phyloP scores from a whole-genome alignment of 2,888 invertebrate genomes.

The Steromphala cineraria region DNA sequence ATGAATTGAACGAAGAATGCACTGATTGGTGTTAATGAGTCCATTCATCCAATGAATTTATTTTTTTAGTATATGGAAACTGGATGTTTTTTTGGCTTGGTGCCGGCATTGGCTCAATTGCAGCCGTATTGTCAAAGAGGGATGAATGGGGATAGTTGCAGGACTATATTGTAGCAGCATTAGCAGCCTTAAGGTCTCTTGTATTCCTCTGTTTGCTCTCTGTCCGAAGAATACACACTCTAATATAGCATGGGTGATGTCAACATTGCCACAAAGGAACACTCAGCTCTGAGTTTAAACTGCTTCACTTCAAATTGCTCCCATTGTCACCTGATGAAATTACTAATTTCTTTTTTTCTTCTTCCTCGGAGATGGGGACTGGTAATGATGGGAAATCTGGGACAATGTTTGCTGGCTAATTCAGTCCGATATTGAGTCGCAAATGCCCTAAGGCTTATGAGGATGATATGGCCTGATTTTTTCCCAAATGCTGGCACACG shows the following conservation, averaged over 20 bases:
- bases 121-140: background rate
- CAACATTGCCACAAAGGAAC: background rate
- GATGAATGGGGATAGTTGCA: background rate
- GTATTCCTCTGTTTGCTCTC: background rate
- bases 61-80: background rate
- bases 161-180: background rate
- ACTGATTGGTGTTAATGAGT: background rate
- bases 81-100: background rate
- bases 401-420: background rate
- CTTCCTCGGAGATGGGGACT: background rate
- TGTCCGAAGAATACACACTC: background rate
- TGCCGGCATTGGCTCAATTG: background rate
- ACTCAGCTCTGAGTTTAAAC: background rate
- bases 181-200: background rate
- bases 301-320: background rate
- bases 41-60: background rate
- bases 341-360: constrained; percentile 5
- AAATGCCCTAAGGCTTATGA: background rate
- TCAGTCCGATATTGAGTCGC: background rate
- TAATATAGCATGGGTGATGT: background rate
- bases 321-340: constrained; percentile 8
- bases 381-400: background rate
- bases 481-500: too few relatives aligned
- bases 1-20: background rate
- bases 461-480: too few relatives aligned